These are phyloP conservation scores for Propsilocerus akamusi DNA, from an alignment of 1,140 invertebrate genomes.

Conservation along the genomic window DNA sequence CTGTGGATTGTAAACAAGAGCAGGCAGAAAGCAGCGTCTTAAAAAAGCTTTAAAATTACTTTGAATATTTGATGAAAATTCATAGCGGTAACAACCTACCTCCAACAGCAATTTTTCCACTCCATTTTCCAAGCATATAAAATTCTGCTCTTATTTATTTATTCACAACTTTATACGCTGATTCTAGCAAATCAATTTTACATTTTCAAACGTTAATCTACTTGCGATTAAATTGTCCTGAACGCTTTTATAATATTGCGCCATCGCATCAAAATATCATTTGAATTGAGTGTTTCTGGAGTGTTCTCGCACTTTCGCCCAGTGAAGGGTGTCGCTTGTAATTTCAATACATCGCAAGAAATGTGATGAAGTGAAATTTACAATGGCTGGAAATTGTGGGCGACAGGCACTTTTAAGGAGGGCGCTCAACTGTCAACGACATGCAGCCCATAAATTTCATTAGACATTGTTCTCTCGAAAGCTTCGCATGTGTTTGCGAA, in stretches of 20 bases:
- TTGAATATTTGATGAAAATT: background rate
- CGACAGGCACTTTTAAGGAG: too few relatives aligned
- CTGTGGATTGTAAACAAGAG: background rate
- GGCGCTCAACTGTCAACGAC: background rate
- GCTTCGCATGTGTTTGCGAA: background rate
- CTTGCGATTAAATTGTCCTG: constrained; percentile 1
- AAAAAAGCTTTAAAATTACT: background rate
- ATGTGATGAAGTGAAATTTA: too few relatives aligned
- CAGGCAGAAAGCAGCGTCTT: background rate
- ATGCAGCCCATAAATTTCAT: background rate
- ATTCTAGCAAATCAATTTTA: too few relatives aligned
- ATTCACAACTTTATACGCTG: background rate
- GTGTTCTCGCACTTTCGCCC: too few relatives aligned
- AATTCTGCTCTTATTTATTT: background rate
- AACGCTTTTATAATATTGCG: background rate
- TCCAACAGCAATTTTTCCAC: background rate
- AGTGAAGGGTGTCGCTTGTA: too few relatives aligned
- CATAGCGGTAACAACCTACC: too few relatives aligned
- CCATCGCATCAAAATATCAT: too few relatives aligned
- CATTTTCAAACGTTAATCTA: too few relatives aligned
- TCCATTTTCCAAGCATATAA: background rate
- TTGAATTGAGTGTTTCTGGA: too few relatives aligned
- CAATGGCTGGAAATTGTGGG: too few relatives aligned
- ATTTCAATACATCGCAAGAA: too few relatives aligned
- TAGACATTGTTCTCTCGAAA: too few relatives aligned